Conservation (phyloP, 1,140 invertebrate genomes). For the Hormaphis cornu region DNA sequence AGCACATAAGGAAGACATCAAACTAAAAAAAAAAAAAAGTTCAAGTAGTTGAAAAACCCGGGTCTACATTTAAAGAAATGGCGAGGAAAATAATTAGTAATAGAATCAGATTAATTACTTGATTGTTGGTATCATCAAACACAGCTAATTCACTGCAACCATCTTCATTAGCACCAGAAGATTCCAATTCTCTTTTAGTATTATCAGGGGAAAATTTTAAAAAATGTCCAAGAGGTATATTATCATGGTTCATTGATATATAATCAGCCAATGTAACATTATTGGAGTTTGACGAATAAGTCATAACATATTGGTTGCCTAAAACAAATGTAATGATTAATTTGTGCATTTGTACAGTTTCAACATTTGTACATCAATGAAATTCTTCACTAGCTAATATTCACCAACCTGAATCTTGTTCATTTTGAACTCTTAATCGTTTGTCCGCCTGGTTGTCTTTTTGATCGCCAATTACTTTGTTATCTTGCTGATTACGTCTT, state of each 20-base stretch:
- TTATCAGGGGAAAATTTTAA: constrained; percentile 71
- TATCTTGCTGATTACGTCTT: constrained; percentile 30
- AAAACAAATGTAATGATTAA: neutral
- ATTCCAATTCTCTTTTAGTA: constrained; percentile 58
- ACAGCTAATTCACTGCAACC: constrained; percentile 4
- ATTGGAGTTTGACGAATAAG: constrained; percentile 10
- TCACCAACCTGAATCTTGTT: constrained; percentile 6
- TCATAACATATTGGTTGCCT: constrained; percentile 28
- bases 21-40: too few species aligned
- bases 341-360: neutral
- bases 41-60: too few species aligned
- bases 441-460: constrained; percentile 29
- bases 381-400: neutral
- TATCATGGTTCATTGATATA: constrained; percentile 47
- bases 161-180: constrained; percentile 4
- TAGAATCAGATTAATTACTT: neutral
- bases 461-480: constrained; percentile 25
- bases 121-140: constrained; percentile 17
- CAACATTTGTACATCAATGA: neutral
- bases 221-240: constrained; percentile 56
- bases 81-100: too few species aligned
- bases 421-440: constrained; percentile 30
- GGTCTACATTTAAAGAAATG: too few species aligned
- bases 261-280: constrained; percentile 68
- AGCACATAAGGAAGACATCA: too few species aligned